Evolutionary conservation across 1,140 invertebrate species (phyloP).

Genomic region (Macrocentrus cingulum): DNA sequence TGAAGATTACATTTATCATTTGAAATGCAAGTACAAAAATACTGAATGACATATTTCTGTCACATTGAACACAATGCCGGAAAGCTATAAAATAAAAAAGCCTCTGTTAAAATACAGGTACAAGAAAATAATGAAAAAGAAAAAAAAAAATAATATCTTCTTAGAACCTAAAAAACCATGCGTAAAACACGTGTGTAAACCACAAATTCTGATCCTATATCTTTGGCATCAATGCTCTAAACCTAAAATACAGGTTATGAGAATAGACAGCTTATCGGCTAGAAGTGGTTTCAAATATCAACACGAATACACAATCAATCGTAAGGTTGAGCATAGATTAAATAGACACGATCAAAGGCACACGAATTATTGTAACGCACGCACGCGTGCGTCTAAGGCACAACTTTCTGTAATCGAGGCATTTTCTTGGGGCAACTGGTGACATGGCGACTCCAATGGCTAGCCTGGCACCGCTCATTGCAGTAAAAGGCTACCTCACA

Average conservation of each 20-base stretch:
- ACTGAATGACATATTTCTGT: not conserved
- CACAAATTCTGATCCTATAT: not conserved
- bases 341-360: not conserved
- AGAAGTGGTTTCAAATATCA: no score
- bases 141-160: no score
- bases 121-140: no score
- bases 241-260: slow-evolving; percentile 2
- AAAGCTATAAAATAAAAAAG: no score
- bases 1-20: not conserved
- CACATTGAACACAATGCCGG: no score
- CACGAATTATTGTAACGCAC: not conserved
- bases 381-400: slow-evolving; percentile 27
- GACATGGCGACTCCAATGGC: slow-evolving; percentile 49
- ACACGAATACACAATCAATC: no score
- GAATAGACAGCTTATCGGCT: no score
- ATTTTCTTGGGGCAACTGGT: slow-evolving; percentile 49
- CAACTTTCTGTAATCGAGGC: slow-evolving; percentile 50
- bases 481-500: slow-evolving; percentile 50
- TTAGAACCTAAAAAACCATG: slow-evolving; percentile 1
- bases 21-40: slow-evolving; percentile 1
- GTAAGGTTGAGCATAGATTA: no score
- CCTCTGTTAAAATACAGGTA: no score
- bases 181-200: not conserved
- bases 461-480: slow-evolving; percentile 45
- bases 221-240: slow-evolving; percentile 8